Evolutionary conservation across 2,113 vertebrate genomes (phyloP), one percentile per base, ranked within the genome.

Genomic region (Lichenostomus cassidix): DNA sequence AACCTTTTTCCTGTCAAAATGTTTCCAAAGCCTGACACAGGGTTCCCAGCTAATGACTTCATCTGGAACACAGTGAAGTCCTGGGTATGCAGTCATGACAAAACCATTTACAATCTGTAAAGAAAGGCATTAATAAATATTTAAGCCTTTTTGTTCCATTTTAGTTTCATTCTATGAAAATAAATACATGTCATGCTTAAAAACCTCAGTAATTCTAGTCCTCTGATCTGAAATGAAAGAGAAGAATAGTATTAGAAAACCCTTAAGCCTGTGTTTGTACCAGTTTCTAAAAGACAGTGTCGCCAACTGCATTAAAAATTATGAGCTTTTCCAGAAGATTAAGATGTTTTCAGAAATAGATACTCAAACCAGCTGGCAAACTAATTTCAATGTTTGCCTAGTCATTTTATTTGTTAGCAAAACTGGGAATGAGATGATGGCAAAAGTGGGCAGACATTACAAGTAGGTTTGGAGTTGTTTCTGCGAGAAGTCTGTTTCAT

Each of bases 251-350:
- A 70, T 85, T 85, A 29, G 84, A 92, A 81, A 7, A 2, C 12
- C 59, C 35, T 73, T 86, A 87, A 83, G 87, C 50, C 17, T 76
- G 17, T 77, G 42, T 80, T 92, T 78, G 29, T 82, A 89, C 37
- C 58, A 47, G 19, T 89, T 91, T 79, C 49, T 92, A 87, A 84
- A 92, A 90, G 81, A 73, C 52, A 80, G 9, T 63, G 74, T 53
- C 0, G 1, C 59, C 58, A 91, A 87, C 53, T 81, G 33, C 39
- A 56, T 90, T 95, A 70, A 88, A 92, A 96, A 94, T 44, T 41
- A 91, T 25, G 28, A 91, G 75, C 35, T 94, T 86, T 94, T 96
- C 75, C 52, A 86, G 85, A 85, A 93, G 91, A 95, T 93, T 59
- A 94, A 93, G 79, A 91, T 90, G 71, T 92, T 87, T 94, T 79